These are phyloP conservation scores for Drosophila ananassae DNA, from an alignment of 1,140 invertebrate species.

Conservation along the genomic window DNA sequence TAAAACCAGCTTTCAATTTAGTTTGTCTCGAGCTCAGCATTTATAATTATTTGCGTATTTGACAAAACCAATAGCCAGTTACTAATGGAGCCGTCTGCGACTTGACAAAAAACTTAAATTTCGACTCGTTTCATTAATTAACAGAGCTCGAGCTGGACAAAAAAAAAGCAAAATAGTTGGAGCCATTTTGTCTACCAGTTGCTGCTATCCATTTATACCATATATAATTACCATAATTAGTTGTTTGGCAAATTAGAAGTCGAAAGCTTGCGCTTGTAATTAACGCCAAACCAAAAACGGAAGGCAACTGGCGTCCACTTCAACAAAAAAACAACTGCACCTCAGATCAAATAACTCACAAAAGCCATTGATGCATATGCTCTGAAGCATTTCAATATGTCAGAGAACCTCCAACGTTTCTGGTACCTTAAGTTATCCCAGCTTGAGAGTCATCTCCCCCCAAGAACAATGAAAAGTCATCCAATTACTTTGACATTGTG, in stretches of 20 bases:
- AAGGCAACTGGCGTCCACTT: slow-evolving; percentile 16
- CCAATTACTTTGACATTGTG: slow-evolving; percentile 80
- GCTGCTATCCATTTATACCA: slow-evolving; percentile 12
- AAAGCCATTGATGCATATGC: slow-evolving; percentile 71
- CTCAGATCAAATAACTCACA: slow-evolving; percentile 18
- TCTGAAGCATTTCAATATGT: slow-evolving; percentile 66
- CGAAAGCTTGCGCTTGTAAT: slow-evolving; percentile 59
- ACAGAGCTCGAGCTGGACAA: neutral
- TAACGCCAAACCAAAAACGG: slow-evolving; percentile 40
- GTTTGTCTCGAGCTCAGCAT: slow-evolving; percentile 6
- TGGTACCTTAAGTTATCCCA: neutral
- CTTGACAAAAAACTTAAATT: slow-evolving; percentile 15
- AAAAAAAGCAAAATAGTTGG: slow-evolving; percentile 27
- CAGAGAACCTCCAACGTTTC: slow-evolving; percentile 25
- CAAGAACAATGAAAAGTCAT: slow-evolving; percentile 66
- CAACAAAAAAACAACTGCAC: neutral
- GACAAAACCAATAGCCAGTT: slow-evolving; percentile 30
- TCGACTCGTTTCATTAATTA: slow-evolving; percentile 65
- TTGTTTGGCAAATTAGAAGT: slow-evolving; percentile 54
- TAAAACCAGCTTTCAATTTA: slow-evolving; percentile 45
- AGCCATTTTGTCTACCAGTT: slow-evolving; percentile 67
- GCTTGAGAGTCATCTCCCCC: slow-evolving; percentile 4
- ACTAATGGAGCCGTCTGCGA: slow-evolving; percentile 43
- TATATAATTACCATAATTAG: slow-evolving; percentile 73
- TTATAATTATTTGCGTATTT: slow-evolving; percentile 40